phyloP scores from a whole-genome alignment of 1,140 invertebrate species.

The Leptinotarsa undecemlineata region DNA sequence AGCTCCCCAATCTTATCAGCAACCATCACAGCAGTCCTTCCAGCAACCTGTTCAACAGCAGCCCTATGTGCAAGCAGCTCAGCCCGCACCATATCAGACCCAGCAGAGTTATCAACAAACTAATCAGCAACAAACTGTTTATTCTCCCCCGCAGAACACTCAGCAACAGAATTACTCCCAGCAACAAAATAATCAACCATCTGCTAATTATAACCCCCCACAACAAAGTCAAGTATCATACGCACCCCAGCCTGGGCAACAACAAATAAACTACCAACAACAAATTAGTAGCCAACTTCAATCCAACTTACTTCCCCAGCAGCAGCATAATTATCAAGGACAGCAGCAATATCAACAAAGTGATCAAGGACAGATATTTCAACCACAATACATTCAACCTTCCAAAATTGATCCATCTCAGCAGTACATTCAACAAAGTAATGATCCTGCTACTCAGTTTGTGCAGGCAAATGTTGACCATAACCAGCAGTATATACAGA shows the following conservation, averaged over 20 bases:
- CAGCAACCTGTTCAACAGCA: constrained; percentile 31
- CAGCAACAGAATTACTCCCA: constrained; percentile 39
- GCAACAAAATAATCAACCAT: constrained; percentile 33
- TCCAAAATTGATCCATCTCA: constrained; percentile 27
- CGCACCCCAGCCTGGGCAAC: constrained; percentile 34
- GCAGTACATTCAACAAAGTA: constrained; percentile 49
- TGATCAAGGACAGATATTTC: constrained; percentile 31
- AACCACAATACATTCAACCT: constrained; percentile 32
- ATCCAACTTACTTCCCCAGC: constrained; percentile 19
- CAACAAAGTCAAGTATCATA: constrained; percentile 38
- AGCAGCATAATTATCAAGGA: constrained; percentile 24
- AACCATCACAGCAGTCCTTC: constrained; percentile 25
- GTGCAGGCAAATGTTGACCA: constrained; percentile 26
- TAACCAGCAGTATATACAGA: constrained; percentile 42
- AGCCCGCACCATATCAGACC: constrained; percentile 24
- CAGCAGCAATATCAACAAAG: constrained; percentile 27
- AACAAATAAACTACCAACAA: constrained; percentile 34
- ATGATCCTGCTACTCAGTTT: constrained; percentile 47
- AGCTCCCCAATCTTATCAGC: constrained; percentile 9
- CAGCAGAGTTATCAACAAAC: constrained; percentile 28
- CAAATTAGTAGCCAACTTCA: constrained; percentile 35
- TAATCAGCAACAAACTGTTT: constrained; percentile 24
- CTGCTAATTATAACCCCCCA: constrained; percentile 24
- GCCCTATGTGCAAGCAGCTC: not conserved
- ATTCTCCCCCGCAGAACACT: constrained; percentile 26